A percentile compares a stretch with the other conserved stretches of the same genome.
These are phyloP conservation scores for Ailurus styani DNA, from an alignment of 2,113 vertebrate genomes.

Conservation along the genomic window DNA sequence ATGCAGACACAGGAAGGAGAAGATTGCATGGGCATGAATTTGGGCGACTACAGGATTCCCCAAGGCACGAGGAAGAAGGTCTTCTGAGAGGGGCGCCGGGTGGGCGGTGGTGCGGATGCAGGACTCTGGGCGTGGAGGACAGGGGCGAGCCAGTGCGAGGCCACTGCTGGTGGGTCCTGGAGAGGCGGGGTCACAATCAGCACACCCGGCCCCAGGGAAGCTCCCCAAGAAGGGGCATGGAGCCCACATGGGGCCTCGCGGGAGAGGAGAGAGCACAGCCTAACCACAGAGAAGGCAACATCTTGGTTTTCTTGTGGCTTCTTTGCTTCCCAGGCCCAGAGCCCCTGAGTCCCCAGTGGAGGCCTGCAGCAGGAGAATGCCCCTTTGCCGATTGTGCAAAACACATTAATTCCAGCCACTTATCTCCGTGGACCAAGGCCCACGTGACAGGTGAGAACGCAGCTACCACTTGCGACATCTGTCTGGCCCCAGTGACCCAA, in stretches of 20 bases:
- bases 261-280: background rate
- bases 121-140: background rate
- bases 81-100: background rate
- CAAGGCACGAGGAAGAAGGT: background rate
- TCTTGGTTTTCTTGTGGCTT: background rate
- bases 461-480: background rate
- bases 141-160: fast-evolving
- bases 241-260: fast-evolving
- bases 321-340: constrained; percentile 1
- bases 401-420: background rate
- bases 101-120: fast-evolving
- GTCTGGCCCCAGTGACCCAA: background rate
- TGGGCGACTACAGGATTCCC: fast-evolving
- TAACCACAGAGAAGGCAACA: fast-evolving
- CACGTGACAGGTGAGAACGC: background rate
- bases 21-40: background rate
- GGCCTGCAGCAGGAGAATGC: background rate
- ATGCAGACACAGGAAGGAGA: no score
- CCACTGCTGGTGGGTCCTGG: fast-evolving
- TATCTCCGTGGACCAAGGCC: background rate
- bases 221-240: background rate
- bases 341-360: background rate
- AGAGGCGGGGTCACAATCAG: fast-evolving
- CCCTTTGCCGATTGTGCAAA: background rate
- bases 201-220: fast-evolving